Percentiles rank a stretch among this genome's conserved stretches.
These are phyloP conservation scores for Microchrysa polita DNA, from an alignment of 2,888 invertebrate species.

Conservation along the genomic window DNA sequence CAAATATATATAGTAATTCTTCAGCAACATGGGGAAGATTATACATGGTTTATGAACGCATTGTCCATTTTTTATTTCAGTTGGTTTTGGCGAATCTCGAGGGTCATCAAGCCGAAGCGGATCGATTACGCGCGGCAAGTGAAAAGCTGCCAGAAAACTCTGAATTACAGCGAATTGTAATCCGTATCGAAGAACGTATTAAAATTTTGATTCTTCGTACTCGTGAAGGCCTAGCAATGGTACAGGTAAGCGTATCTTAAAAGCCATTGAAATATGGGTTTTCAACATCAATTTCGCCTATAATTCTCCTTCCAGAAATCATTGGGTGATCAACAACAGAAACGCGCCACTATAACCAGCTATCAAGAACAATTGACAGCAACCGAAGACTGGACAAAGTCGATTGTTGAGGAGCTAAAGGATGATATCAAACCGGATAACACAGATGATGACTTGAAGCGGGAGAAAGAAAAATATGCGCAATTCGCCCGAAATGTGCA, in stretches of 20 bases:
- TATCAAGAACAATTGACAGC: conserved; percentile 68
- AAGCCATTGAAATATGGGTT: neutral
- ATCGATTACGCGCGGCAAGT: conserved; percentile 71
- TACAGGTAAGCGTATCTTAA: conserved; percentile 63
- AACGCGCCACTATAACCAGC: conserved; percentile 67
- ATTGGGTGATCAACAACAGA: conserved; percentile 66
- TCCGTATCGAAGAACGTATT: conserved; percentile 71
- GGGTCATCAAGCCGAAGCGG: conserved; percentile 74
- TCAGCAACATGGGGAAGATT: too few relatives aligned
- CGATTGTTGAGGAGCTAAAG: conserved; percentile 59
- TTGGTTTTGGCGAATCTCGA: conserved; percentile 75
- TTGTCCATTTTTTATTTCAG: conserved; percentile 65
- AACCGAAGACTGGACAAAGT: conserved; percentile 68
- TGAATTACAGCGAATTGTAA: conserved; percentile 65
- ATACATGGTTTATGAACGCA: too few relatives aligned
- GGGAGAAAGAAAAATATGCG: conserved; percentile 67
- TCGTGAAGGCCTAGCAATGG: conserved; percentile 70
- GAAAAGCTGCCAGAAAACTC: conserved; percentile 72
- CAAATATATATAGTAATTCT: too few relatives aligned
- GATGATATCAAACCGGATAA: conserved; percentile 57
- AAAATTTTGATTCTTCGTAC: conserved; percentile 74
- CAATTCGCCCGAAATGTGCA: conserved; percentile 66
- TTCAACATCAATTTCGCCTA: neutral
- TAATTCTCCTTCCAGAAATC: conserved; percentile 64
- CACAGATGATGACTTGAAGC: conserved; percentile 65